A percentile compares a stretch with the other conserved stretches of the same genome.
phyloP scores from a whole-genome alignment of 2,797 vertebrate species.

The Urophycis tenuis region DNA sequence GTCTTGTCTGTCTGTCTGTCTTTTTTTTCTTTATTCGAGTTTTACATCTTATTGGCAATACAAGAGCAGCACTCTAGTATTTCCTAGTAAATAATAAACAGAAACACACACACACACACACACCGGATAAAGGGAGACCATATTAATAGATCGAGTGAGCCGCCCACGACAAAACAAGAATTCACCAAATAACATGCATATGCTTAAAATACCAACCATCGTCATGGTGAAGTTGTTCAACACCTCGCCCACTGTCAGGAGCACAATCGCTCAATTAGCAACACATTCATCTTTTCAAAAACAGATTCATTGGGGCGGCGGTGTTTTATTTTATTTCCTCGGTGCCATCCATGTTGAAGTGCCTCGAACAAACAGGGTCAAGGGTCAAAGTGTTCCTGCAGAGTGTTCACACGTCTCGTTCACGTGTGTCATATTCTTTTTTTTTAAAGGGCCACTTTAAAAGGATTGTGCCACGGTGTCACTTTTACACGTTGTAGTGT shows the following conservation, averaged over 20 bases:
- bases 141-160: neutral
- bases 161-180: slow-evolving; percentile 1
- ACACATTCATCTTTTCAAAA: neutral
- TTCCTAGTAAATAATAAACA: slow-evolving; percentile 27
- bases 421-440: slow-evolving; percentile 40
- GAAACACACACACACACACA: neutral
- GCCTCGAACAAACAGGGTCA: neutral
- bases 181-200: neutral
- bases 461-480: neutral
- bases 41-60: slow-evolving; percentile 50
- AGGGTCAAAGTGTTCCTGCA: slow-evolving; percentile 3
- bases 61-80: slow-evolving; percentile 51
- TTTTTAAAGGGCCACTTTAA: neutral
- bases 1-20: neutral
- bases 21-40: neutral
- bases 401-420: slow-evolving; percentile 62
- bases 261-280: slow-evolving; percentile 5
- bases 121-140: neutral
- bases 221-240: slow-evolving; percentile 3
- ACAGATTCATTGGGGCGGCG: neutral
- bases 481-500: neutral
- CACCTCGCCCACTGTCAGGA: slow-evolving; percentile 27
- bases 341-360: neutral
- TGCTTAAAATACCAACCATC: neutral
- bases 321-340: neutral